Evolutionary conservation across 2,797 vertebrate species (phyloP), one percentile per base, ranked within the genome.

Genomic region (Harpagifer antarcticus): DNA sequence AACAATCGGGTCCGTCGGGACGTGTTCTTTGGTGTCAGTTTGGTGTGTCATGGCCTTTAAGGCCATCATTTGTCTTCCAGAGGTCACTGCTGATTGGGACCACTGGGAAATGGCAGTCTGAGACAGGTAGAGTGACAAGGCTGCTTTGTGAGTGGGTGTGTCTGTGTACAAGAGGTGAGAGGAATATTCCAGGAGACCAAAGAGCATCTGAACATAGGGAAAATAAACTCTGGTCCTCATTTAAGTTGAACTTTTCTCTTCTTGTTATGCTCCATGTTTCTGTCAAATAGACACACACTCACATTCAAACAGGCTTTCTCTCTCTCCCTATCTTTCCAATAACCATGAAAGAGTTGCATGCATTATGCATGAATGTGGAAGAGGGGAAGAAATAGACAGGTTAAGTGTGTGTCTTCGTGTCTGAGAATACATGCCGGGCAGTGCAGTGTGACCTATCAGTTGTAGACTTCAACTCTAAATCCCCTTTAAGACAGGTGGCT

Each of bases 401-500:
- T 56, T 52, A 69, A 27, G 56, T 33, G 74, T 66, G 79, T 55
- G 33, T 37, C 33, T 37, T 6, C 33, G 27, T 56, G 4, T 31
- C 6, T 23, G 27, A 17, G 23, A 11, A 9, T 55, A 44, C 37
- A 31, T 40, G 50, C 52, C 52, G 78, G 64, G 85, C 74, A 84
- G 79, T 10, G 54, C 81, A 79, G 81, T 78, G 66, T 86, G 82
- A 88, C 85, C 55, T 59, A 88, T 67, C 78, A 77, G 75, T 50
- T 83, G 76, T 61, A 68, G 74, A 74, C 40, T 75, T 59, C 69
- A 37, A 47, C 57, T 79, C 47, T 75, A 84, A 91, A 91, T 87
- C 86, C 84, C 62, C 64, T 66, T 68, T 76, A 42, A 79, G 89
- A 84, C 85, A 85, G 89, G 86, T 54, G 86, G 81, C 73, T 86